These are phyloP conservation scores for Coregonus clupeaformis DNA, from an alignment of 2,113 vertebrate genomes.

Conservation along the genomic window DNA sequence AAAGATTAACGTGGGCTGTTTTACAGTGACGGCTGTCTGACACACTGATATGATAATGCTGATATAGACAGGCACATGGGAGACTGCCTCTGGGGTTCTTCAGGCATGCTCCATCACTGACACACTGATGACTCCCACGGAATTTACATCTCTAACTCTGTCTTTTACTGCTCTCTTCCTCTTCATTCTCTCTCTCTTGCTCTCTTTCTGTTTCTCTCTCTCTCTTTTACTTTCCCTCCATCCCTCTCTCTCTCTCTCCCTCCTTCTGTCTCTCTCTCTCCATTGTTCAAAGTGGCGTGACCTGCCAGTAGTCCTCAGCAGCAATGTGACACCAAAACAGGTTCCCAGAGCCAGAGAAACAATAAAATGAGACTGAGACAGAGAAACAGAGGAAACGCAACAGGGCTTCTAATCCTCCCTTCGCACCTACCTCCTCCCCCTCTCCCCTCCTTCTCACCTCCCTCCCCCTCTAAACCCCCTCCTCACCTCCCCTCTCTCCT, in stretches of 20 bases:
- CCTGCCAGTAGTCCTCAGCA: constrained; percentile 67
- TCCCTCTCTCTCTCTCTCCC: constrained; percentile 1
- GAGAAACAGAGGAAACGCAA: constrained; percentile 42
- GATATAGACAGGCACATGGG: constrained; percentile 81
- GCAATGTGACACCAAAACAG: constrained; percentile 57
- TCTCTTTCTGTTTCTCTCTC: neutral
- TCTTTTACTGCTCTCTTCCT: neutral
- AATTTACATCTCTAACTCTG: constrained; percentile 52
- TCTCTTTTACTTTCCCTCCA: constrained; percentile 7
- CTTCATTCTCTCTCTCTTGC: neutral
- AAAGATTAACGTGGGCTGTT: constrained; percentile 83
- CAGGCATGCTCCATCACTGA: constrained; percentile 71
- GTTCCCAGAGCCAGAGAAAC: constrained; percentile 26
- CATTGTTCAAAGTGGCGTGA: neutral
- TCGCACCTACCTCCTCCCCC: neutral
- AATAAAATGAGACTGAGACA: constrained; percentile 4
- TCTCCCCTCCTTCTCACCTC: neutral
- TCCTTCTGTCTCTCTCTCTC: neutral
- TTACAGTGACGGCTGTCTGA: constrained; percentile 79
- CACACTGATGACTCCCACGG: constrained; percentile 47
- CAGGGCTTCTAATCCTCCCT: neutral
- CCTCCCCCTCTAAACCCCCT: rapidly evolving
- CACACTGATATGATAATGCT: constrained; percentile 81
- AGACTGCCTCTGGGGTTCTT: constrained; percentile 70
- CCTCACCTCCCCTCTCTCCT: too few species aligned